phyloP scores from a whole-genome alignment of 2,113 vertebrate species.

The Cephalopterus ornatus region DNA sequence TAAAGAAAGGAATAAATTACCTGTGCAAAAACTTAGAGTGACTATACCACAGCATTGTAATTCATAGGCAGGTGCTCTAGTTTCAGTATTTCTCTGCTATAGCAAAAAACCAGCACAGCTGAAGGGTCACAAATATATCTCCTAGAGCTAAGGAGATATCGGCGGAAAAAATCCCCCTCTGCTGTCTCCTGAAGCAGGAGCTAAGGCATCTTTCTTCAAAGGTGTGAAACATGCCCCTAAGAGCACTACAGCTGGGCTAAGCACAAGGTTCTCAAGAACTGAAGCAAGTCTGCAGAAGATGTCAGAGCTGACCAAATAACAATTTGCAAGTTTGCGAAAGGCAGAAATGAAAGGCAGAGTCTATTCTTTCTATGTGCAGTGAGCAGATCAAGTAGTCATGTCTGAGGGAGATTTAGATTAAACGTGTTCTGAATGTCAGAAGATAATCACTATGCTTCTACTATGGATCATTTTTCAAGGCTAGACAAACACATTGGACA shows the following conservation, averaged over 20 bases:
- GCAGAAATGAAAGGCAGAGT: neutral
- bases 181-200: neutral
- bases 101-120: neutral
- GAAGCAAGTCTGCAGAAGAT: neutral
- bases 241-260: neutral
- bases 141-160: neutral
- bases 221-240: neutral
- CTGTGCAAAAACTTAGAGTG: neutral
- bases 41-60: neutral
- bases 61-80: neutral
- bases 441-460: neutral
- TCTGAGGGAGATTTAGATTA: neutral
- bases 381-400: neutral
- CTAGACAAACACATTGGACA: accelerated
- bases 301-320: neutral
- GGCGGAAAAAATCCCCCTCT: neutral
- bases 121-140: neutral
- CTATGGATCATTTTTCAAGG: neutral
- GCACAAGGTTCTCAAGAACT: neutral
- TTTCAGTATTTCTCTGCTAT: neutral
- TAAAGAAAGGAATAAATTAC: neutral
- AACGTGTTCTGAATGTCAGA: neutral
- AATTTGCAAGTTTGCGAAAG: neutral
- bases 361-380: neutral
- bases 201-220: neutral